These are phyloP conservation scores for Alcedo atthis DNA, from an alignment of 2,797 vertebrate species.

Conservation along the genomic window DNA sequence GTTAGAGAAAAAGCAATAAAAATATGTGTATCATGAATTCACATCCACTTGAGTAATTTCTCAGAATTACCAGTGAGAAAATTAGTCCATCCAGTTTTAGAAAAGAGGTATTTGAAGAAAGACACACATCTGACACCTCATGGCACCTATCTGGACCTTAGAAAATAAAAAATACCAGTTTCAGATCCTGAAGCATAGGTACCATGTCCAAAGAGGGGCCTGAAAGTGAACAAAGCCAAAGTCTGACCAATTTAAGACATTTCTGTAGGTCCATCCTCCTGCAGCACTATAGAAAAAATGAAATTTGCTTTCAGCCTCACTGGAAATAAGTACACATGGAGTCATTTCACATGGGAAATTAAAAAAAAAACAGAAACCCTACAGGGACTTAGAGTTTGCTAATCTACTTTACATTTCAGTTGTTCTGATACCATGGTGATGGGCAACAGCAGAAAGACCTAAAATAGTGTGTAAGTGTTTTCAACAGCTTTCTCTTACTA, in stretches of 20 bases:
- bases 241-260: not conserved
- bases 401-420: slow-evolving; percentile 24
- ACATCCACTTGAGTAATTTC: slow-evolving; percentile 21
- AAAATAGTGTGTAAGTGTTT: slow-evolving; percentile 51
- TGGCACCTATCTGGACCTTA: not conserved
- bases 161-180: not conserved
- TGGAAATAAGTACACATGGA: not conserved
- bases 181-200: not conserved
- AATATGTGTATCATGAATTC: not conserved
- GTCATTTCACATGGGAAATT: not conserved
- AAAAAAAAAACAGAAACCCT: not conserved
- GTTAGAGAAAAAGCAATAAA: not conserved
- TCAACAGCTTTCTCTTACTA: slow-evolving; percentile 56
- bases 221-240: not conserved
- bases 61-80: not conserved
- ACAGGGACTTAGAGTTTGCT: not conserved
- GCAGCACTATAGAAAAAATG: not conserved
- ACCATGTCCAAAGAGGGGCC: not conserved
- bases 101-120: not conserved
- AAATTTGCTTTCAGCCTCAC: not conserved
- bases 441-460: slow-evolving; percentile 38
- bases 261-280: not conserved
- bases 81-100: not conserved
- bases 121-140: not conserved
- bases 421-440: slow-evolving; percentile 58